These are phyloP conservation scores for Acarapis woodi DNA, from an alignment of 1,140 invertebrate species.

Conservation along the genomic window DNA sequence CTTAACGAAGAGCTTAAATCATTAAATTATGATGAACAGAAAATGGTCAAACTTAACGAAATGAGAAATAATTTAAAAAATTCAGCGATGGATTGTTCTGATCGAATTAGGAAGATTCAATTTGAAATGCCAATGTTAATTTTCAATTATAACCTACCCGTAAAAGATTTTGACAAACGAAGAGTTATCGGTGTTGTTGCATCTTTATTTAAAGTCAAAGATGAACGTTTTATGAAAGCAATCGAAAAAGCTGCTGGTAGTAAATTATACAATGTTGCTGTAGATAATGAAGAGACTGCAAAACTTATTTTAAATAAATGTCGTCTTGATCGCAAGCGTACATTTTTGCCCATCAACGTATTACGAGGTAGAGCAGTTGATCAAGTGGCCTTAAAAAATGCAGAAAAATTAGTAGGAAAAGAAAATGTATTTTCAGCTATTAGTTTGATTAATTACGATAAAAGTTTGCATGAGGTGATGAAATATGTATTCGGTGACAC, in stretches of 20 bases:
- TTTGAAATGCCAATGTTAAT: neutral
- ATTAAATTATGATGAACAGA: no score
- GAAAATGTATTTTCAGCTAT: constrained; percentile 56
- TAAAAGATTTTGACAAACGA: constrained; percentile 38
- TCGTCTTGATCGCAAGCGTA: constrained; percentile 40
- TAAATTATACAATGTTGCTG: constrained; percentile 60
- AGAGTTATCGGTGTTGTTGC: constrained; percentile 49
- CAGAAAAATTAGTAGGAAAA: constrained; percentile 35
- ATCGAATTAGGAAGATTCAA: constrained; percentile 1
- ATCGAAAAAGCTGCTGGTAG: constrained; percentile 49
- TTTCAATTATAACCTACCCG: constrained; percentile 43
- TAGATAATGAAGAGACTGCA: constrained; percentile 52
- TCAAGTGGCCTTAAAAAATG: constrained; percentile 26
- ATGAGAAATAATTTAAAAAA: constrained; percentile 1
- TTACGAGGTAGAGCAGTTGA: constrained; percentile 33
- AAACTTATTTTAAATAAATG: constrained; percentile 56
- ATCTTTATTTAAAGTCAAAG: constrained; percentile 39
- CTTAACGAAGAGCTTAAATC: no score
- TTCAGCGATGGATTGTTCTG: neutral
- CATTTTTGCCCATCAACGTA: constrained; percentile 73
- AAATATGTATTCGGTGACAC: constrained; percentile 56
- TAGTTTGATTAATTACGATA: constrained; percentile 44
- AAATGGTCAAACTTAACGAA: constrained; percentile 6
- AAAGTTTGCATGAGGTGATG: constrained; percentile 40
- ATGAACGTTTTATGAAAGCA: constrained; percentile 39